Evolutionary conservation across 1,140 invertebrate species (phyloP), one percentile per base, ranked within the genome.

Genomic region (Drosophila miranda): DNA sequence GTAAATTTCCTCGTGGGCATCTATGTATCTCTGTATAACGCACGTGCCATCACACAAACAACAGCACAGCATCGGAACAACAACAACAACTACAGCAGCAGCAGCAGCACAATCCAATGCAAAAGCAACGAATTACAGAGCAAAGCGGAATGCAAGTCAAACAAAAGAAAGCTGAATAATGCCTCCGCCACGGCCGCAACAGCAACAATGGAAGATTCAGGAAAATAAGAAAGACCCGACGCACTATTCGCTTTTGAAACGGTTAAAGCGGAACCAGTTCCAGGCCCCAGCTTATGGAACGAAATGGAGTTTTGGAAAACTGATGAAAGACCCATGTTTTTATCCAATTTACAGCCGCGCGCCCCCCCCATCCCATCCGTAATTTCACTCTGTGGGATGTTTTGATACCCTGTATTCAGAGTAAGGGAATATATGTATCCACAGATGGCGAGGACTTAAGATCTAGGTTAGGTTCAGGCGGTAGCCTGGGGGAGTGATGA

Each of bases 161-260:
- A 73, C 52, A 60, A 83, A 79, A 64, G 61, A 86, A 77, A 80
- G 73, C 76, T 52, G 44, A 74, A 79, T 53, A 68, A 75, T 73
- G 28, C 34, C 34, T 3, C 34, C 51, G 5, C 23, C 4, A 26
- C 23, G 61, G 83, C 46, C 46, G 52, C 51, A 30, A 13, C 34
- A 45, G 54, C 53, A 59, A 75, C 72, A 75, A 74, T 49, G 44
- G 54, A 52, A 16, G 16, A 58, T 53, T 19, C 48, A 53, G 7
- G 14, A 41, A 54, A 19, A 52, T 44, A 48, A 60, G 44, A 76
- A 58, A 64, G 44, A 21, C 43, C 19, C 53, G 62, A 84, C 81
- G 81, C 81, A 84, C 73, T 80, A 77, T 86, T 86, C 77, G 68
- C 81, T 81, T 84, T 86, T 84, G 26, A 69, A 49, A 71, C 69